Conservation (phyloP, 2,797 vertebrate genomes). For the Typhlichthys eigenmanni region DNA sequence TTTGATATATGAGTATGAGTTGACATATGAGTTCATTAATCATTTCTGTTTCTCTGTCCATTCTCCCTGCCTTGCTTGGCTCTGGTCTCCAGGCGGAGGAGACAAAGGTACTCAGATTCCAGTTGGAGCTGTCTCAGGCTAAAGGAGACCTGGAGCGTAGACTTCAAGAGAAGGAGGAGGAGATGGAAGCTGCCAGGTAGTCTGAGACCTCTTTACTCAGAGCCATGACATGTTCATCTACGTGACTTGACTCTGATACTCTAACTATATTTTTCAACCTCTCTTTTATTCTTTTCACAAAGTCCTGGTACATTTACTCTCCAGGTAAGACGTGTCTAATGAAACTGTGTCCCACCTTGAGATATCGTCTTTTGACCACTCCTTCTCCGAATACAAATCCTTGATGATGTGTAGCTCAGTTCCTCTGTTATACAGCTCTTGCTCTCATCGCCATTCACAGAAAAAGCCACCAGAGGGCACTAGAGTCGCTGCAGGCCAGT, state of each 20-base stretch:
- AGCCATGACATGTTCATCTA: neutral
- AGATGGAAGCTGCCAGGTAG: constrained; percentile 77
- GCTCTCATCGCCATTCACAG: constrained; percentile 43
- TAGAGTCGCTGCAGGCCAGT: constrained; percentile 81
- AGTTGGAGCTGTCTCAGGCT: constrained; percentile 80
- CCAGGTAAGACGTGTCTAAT: constrained; percentile 39
- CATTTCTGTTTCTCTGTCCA: neutral
- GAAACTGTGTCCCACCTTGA: neutral
- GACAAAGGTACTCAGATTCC: constrained; percentile 81
- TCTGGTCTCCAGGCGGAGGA: constrained; percentile 73
- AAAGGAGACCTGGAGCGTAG: constrained; percentile 79
- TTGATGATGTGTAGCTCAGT: neutral
- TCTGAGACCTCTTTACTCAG: neutral
- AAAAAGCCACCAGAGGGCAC: constrained; percentile 79
- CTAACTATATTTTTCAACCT: constrained; percentile 8
- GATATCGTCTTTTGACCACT: neutral
- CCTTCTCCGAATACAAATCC: neutral
- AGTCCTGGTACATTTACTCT: constrained; percentile 5
- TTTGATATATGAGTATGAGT: no score
- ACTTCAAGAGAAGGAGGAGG: constrained; percentile 84
- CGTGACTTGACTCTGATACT: neutral
- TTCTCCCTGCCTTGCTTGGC: neutral
- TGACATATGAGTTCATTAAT: no score
- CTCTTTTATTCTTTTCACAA: constrained; percentile 28
- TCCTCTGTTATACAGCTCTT: neutral